These are phyloP conservation scores for Dicycla oo DNA, from an alignment of 2,888 invertebrate genomes.

Conservation along the genomic window DNA sequence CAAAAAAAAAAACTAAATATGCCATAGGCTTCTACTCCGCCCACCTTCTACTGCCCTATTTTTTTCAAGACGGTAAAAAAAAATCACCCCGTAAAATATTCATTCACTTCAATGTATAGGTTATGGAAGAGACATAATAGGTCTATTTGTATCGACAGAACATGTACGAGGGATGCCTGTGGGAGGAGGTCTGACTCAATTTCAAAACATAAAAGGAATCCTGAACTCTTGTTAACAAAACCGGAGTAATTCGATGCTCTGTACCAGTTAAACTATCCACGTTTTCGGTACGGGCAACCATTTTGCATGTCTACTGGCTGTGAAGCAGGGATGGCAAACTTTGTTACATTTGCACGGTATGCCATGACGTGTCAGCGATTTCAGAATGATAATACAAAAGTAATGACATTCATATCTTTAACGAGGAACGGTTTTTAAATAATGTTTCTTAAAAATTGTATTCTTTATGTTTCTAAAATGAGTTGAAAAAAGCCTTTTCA, in stretches of 20 bases:
- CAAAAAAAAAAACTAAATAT: too few species aligned
- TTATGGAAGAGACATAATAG: background rate
- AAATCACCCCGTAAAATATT: too few species aligned
- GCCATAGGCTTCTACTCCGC: too few species aligned
- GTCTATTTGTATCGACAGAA: slow-evolving; percentile 5
- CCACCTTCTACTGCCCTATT: too few species aligned
- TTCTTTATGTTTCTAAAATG: background rate
- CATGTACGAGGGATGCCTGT: slow-evolving; percentile 1
- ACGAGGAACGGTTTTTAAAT: background rate
- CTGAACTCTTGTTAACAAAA: slow-evolving; percentile 9
- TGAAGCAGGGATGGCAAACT: background rate
- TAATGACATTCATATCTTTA: background rate
- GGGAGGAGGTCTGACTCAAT: slow-evolving; percentile 10
- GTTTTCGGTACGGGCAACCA: slow-evolving; percentile 14
- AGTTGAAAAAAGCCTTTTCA: background rate
- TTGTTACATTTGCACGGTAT: background rate
- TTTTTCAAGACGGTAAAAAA: too few species aligned
- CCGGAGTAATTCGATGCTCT: slow-evolving; percentile 8
- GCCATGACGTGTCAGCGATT: background rate
- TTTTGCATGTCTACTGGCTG: slow-evolving; percentile 28
- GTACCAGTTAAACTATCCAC: background rate
- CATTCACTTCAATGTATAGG: background rate
- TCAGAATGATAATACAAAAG: background rate
- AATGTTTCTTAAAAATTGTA: too few species aligned
- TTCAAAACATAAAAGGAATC: slow-evolving; percentile 23